phyloP scores from a whole-genome alignment of 2,797 vertebrate genomes.

The Takifugu rubripes region DNA sequence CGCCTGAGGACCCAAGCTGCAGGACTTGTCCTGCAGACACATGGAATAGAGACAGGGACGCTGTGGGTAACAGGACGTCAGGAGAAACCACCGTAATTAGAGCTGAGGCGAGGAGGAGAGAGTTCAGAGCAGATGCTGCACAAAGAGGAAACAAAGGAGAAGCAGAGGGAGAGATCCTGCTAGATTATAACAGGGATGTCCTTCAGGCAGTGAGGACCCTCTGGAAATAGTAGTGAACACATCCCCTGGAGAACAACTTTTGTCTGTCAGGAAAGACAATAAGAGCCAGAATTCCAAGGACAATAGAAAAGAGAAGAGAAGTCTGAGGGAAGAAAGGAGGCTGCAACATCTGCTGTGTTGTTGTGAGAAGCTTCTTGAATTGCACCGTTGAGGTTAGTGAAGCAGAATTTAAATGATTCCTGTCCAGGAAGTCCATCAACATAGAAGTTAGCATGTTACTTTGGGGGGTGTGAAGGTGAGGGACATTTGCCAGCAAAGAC shows the following conservation, averaged over 20 bases:
- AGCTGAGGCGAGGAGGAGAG: conserved; percentile 2
- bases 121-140: conserved; percentile 11
- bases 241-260: conserved; percentile 9
- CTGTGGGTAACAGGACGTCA: conserved; percentile 4
- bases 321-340: conserved; percentile 24
- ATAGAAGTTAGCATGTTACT: no score
- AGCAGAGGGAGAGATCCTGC: conserved; percentile 2
- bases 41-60: background rate
- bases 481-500: background rate
- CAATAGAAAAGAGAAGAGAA: conserved; percentile 19
- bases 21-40: conserved; percentile 83
- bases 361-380: conserved; percentile 29
- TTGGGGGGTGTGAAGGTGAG: background rate
- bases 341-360: conserved; percentile 48
- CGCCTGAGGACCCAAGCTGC: conserved; percentile 82
- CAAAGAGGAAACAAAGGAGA: conserved; percentile 2
- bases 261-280: conserved; percentile 21
- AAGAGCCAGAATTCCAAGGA: background rate
- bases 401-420: conserved; percentile 53
- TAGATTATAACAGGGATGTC: conserved; percentile 33
- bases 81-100: conserved; percentile 2
- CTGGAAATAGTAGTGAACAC: conserved; percentile 16
- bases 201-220: conserved; percentile 30
- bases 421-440: no score
- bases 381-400: conserved; percentile 51